These are phyloP conservation scores for Nebria ingens DNA, from an alignment of 1,140 invertebrate genomes.

Conservation along the genomic window DNA sequence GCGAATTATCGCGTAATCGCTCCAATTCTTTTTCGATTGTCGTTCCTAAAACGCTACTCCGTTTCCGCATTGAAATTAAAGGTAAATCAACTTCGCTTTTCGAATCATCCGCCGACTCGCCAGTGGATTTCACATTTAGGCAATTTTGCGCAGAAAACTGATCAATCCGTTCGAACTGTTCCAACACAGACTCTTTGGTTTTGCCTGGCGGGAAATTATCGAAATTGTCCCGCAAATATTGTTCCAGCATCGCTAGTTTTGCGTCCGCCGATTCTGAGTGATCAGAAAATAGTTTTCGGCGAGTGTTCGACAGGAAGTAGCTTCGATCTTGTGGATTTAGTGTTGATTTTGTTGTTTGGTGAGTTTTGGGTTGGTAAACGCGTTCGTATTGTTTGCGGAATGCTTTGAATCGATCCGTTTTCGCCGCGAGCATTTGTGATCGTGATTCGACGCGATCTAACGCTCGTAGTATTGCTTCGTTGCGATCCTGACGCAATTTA, in stretches of 20 bases:
- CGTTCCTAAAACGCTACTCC: background rate
- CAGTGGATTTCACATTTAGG: background rate
- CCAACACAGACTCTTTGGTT: background rate
- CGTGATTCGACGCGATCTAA: slow-evolving; percentile 46
- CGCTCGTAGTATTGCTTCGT: slow-evolving; percentile 43
- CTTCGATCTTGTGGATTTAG: background rate
- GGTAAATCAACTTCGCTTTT: too few species aligned
- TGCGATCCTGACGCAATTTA: slow-evolving; percentile 43
- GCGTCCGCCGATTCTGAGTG: background rate
- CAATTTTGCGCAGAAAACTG: background rate
- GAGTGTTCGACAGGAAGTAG: background rate
- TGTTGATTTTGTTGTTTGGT: background rate
- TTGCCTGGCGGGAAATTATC: background rate
- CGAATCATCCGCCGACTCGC: background rate
- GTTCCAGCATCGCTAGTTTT: background rate
- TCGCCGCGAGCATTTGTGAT: slow-evolving; percentile 43
- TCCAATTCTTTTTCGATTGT: slow-evolving; percentile 1
- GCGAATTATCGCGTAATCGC: background rate
- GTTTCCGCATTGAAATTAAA: too few species aligned
- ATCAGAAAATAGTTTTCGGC: background rate
- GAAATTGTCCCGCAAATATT: background rate
- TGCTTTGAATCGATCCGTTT: slow-evolving; percentile 47
- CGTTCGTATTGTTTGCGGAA: slow-evolving; percentile 30
- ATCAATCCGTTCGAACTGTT: background rate
- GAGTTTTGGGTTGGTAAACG: background rate